phyloP scores from a whole-genome alignment of 2,888 invertebrate species.

The Rotaria sp. region DNA sequence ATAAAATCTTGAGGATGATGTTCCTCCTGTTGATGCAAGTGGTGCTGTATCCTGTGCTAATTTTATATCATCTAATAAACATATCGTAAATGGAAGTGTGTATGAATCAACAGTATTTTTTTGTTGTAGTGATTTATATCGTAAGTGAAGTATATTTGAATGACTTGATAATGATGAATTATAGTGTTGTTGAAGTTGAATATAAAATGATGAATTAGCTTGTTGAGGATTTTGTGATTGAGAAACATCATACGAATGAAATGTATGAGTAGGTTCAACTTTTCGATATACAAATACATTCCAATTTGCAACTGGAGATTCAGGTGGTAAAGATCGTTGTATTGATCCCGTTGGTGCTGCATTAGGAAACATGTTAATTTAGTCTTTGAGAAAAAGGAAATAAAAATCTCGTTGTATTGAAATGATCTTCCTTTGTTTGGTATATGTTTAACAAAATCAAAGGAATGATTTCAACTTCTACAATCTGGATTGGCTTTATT shows the following conservation, averaged over 20 bases:
- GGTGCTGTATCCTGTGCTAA: not conserved
- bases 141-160: not conserved
- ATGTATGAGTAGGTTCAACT: not conserved
- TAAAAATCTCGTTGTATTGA: not conserved
- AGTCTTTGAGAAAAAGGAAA: not conserved
- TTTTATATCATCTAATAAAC: not conserved
- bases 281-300: not conserved
- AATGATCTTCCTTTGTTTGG: not conserved
- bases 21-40: not conserved
- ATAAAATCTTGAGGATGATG: not conserved
- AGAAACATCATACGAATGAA: not conserved
- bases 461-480: not conserved
- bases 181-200: not conserved
- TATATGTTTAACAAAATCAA: not conserved
- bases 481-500: not conserved
- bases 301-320: not conserved
- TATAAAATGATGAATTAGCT: not conserved
- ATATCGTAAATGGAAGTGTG: not conserved
- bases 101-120: not conserved
- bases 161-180: not conserved
- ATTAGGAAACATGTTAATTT: conserved; percentile 5
- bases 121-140: not conserved
- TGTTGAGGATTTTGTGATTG: not conserved
- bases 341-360: not conserved
- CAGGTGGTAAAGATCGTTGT: not conserved